These are phyloP conservation scores for Tokudaia tokunoshimensis DNA, from an alignment of 2,797 vertebrate genomes.

Conservation along the genomic window DNA sequence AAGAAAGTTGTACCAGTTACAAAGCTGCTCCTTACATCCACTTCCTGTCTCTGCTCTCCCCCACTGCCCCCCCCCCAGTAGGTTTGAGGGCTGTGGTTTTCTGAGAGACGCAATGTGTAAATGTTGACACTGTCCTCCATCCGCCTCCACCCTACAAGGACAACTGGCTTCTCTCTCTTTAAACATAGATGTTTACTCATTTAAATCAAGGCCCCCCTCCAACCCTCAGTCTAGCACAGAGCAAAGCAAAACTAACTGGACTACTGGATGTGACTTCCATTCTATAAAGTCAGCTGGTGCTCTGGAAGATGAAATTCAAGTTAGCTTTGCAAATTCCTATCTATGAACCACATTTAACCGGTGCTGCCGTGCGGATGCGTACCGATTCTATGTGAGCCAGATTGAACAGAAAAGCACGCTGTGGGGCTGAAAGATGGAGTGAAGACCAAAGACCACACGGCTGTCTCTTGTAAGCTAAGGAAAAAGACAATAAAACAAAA, in stretches of 20 bases:
- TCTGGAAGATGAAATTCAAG: constrained; percentile 7
- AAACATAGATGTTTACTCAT: constrained; percentile 3
- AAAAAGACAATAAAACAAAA: neutral
- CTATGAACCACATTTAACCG: neutral
- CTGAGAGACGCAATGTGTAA: constrained; percentile 29
- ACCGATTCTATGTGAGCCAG: neutral
- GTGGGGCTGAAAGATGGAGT: neutral
- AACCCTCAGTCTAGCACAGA: neutral
- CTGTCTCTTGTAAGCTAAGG: constrained; percentile 16
- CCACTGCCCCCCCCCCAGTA: neutral
- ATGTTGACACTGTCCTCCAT: neutral
- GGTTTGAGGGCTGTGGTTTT: constrained; percentile 38
- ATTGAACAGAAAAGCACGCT: neutral
- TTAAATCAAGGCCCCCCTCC: neutral
- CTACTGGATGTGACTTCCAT: neutral
- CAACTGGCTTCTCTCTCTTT: constrained; percentile 43
- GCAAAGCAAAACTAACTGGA: neutral
- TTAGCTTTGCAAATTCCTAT: neutral
- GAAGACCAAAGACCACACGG: neutral
- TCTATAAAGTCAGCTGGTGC: neutral
- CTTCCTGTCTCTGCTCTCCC: constrained; percentile 63
- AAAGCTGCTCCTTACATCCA: neutral
- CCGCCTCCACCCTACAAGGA: constrained; percentile 40
- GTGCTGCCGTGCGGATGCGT: neutral
- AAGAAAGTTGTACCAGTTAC: constrained; percentile 53